Percentiles rank a stretch among this genome's conserved stretches.
phyloP scores from a whole-genome alignment of 2,797 vertebrate genomes.

The Antrozous pallidus region DNA sequence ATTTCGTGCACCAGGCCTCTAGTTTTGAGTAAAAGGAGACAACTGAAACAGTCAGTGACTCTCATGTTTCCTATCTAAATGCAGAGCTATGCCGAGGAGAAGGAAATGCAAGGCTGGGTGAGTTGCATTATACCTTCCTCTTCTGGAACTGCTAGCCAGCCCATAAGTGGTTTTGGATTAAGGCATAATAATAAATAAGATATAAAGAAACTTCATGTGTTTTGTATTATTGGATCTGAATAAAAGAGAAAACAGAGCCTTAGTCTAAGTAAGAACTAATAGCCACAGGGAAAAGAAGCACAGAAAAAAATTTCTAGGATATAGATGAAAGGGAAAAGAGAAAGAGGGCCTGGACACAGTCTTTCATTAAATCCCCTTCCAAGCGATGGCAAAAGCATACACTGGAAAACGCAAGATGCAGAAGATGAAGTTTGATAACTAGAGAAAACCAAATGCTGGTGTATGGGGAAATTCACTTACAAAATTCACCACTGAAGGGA shows the following conservation, averaged over 20 bases:
- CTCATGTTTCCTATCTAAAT: background rate
- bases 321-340: background rate
- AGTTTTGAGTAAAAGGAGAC: constrained; percentile 17
- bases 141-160: background rate
- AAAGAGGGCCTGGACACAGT: background rate
- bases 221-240: background rate
- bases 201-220: background rate
- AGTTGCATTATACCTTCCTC: background rate
- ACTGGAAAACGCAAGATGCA: background rate
- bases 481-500: background rate
- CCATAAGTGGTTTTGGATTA: background rate
- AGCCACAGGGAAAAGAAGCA: background rate
- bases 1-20: too few species aligned
- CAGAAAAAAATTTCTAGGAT: background rate
- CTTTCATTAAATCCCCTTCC: background rate
- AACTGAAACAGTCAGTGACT: background rate
- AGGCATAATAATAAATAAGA: background rate
- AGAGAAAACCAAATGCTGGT: background rate
- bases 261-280: background rate
- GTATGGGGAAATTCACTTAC: background rate
- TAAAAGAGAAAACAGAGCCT: constrained; percentile 5
- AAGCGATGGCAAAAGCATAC: background rate
- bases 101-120: background rate
- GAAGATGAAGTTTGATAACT: background rate
- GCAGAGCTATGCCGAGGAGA: background rate